Base-by-base conservation (phyloP, 2,888 invertebrate species). In the Hylaea fasciaria region DNA sequence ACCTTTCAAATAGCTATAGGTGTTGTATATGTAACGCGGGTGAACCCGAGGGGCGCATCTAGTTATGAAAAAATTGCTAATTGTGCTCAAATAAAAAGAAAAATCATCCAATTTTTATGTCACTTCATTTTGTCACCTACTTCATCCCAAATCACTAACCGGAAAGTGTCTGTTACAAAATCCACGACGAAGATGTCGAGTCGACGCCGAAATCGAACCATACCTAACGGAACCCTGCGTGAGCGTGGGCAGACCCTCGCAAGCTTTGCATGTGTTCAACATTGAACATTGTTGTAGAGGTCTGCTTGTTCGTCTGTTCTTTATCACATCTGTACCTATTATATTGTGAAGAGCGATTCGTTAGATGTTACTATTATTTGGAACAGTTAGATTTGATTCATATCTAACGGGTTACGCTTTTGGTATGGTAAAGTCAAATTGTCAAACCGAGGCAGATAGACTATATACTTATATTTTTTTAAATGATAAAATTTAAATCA, bases 221-320 rank as follows among this genome's bases (percentile, higher is more conserved):
- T 74, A n/a, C n/a, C n/a, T n/a, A 74, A 73, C 74, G 74, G 76
- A 65, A 72, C 71, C 52, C 43, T 12, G 29, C 57, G 45, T 44
- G 49, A 53, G 69, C 72, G 76, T 76, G 73, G 74, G 74, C 51
- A 64, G 69, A 59, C 52, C 60, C 62, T 55, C 64, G 44, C 53
- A 32, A 50, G 47, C 60, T 60, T 55, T 62, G 44, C 53, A 32
- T 53, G 47, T 39, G 37, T 47, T 13, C 51, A 32, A 44, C 37
- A 53, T 48, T 60, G 45, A 46, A 37, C 49, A 32, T 46, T 59
- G 29, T 50, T 59, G 45, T 54, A 12, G 11, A 35, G 45, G 54
- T 49, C 56, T 60, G 62, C 48, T 50, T 57, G 52, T 64, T 35
- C 35, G 51, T 57, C 29, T 55, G 54, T 39, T 53, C 49, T 40